Base-by-base conservation (phyloP, 2,888 invertebrate species). In the Epistrophe eligans region DNA sequence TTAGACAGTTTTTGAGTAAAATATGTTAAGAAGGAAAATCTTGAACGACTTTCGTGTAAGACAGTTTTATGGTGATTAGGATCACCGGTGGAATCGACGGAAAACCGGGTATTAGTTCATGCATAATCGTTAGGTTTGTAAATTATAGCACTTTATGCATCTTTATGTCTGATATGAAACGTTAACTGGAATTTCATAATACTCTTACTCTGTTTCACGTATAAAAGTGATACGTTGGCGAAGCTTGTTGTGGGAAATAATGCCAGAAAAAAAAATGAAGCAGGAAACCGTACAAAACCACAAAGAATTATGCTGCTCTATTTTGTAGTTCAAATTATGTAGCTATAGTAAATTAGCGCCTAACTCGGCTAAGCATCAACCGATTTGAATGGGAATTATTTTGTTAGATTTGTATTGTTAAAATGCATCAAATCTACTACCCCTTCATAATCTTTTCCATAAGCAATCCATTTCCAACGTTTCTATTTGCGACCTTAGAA, bases 11-110 rank as follows among this genome's bases (percentile, higher is more conserved):
- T 60, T 72, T 72, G 58, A 72, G 52, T 58, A 72, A 58, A 60
- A 58, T 48, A 48, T 58, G 57, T 58, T 60, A 35, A 70, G 70
- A 70, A 70, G 70, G 43, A 17, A 67, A 55, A 67, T 79, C 70
- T 45, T 67, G 60, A 84, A 58, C 55, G 79, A 74, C 79, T 74
- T 84, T 79, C 67, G 64, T 50, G 67, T 62, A 48, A 74, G 79
- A 83, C 73, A 43, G 43, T 74, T 84, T 74, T 57, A 79, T 50
- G 79, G 67, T 74, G 50, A 58, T 45, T 71, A 38, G 48, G 52
- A 70, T 70, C 52, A 67, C 50, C 17, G 35, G 50, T 32, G 13
- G 17, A 40, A 55, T 55, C n/a, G 55, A 48, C 11, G 15, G 2
- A 62, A 48, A 66, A 67, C 67, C 50, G 35, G 67, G 50, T 67